Percentiles rank a stretch among this genome's conserved stretches.
Evolutionary conservation across 2,888 invertebrate genomes (phyloP).

Genomic region (Syrista parreyssii): DNA sequence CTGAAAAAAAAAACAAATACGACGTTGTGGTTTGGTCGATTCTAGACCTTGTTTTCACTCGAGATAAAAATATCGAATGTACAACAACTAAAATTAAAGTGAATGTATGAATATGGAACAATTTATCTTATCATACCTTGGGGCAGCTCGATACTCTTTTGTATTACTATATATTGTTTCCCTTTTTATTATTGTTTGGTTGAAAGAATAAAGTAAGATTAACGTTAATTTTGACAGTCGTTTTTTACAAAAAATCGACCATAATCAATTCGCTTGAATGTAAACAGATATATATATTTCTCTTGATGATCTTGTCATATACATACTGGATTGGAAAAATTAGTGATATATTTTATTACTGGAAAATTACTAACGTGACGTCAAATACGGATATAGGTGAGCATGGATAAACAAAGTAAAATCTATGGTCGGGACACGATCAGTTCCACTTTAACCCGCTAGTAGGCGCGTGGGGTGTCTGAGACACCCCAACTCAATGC

Average conservation of each 20-base stretch:
- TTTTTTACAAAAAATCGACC: neutral
- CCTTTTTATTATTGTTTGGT: neutral
- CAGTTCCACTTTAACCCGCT: neutral
- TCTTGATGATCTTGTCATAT: neutral
- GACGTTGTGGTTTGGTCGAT: neutral
- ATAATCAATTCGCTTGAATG: neutral
- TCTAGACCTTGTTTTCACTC: neutral
- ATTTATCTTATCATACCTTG: neutral
- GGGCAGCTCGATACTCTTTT: neutral
- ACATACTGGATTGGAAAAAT: neutral
- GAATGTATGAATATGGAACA: neutral
- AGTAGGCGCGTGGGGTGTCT: too few species aligned
- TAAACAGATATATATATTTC: neutral
- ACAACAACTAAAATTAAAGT: neutral
- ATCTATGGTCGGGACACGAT: neutral
- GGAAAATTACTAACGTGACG: neutral
- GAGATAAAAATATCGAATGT: neutral
- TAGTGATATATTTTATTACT: neutral
- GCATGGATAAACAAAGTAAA: neutral
- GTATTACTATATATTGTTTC: neutral
- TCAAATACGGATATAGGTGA: neutral
- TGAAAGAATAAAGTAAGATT: neutral
- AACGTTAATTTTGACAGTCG: neutral
- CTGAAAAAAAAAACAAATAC: constrained; percentile 45
- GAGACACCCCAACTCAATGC: too few species aligned